Evolutionary conservation across 2,113 vertebrate genomes (phyloP).

Genomic region (Malurus cyaneus): DNA sequence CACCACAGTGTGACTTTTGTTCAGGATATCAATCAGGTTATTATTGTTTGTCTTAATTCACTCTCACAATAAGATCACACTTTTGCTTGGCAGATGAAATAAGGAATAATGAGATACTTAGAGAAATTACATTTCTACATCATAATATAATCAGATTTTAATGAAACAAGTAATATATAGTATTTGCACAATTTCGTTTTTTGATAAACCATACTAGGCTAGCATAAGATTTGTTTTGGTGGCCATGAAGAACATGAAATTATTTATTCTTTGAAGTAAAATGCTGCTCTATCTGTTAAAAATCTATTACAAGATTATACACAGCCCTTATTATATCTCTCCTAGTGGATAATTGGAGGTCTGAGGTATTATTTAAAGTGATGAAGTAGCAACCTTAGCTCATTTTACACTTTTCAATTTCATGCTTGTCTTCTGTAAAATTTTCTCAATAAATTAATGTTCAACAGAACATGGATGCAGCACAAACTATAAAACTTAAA

Average conservation of each 20-base stretch:
- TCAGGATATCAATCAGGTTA: constrained; percentile 62
- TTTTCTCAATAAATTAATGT: constrained; percentile 73
- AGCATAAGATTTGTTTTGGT: constrained; percentile 55
- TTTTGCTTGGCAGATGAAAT: constrained; percentile 71
- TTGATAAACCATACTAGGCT: constrained; percentile 49
- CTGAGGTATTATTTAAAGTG: constrained; percentile 65
- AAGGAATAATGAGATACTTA: constrained; percentile 75
- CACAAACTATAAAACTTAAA: constrained; percentile 49
- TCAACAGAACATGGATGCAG: constrained; percentile 61
- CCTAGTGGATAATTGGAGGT: constrained; percentile 67
- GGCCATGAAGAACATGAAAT: constrained; percentile 34
- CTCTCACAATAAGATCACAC: constrained; percentile 62
- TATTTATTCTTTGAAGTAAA: constrained; percentile 66
- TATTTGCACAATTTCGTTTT: constrained; percentile 54
- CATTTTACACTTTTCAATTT: constrained; percentile 80
- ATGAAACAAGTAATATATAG: constrained; percentile 70
- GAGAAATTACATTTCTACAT: constrained; percentile 71
- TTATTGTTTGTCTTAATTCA: constrained; percentile 54
- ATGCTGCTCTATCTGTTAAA: constrained; percentile 55
- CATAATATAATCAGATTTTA: constrained; percentile 74
- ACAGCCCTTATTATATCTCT: constrained; percentile 69
- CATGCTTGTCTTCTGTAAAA: constrained; percentile 77
- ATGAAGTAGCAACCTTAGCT: constrained; percentile 62
- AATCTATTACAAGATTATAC: constrained; percentile 66
- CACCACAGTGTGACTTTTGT: constrained; percentile 22